phyloP scores from a whole-genome alignment of 2,113 vertebrate species.

The Semicossyphus pulcher region DNA sequence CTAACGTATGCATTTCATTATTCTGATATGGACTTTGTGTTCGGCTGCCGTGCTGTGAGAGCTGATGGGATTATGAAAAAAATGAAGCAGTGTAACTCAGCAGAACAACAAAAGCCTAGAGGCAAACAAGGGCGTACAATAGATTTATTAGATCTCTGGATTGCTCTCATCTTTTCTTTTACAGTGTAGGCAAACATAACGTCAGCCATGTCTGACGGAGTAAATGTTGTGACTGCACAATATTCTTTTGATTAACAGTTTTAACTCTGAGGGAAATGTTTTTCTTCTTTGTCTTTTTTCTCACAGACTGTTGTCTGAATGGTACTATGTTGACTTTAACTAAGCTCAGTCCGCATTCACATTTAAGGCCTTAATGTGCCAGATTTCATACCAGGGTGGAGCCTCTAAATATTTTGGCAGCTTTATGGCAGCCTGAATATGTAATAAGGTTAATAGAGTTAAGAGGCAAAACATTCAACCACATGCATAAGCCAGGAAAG shows the following conservation, averaged over 20 bases:
- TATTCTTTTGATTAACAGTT: neutral
- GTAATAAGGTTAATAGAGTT: neutral
- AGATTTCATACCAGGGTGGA: conserved; percentile 8
- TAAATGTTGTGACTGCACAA: neutral
- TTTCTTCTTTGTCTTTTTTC: too few relatives aligned
- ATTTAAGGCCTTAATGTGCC: neutral
- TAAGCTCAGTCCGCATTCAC: neutral
- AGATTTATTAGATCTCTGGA: conserved; percentile 12
- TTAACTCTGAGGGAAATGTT: neutral
- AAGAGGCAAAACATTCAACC: neutral
- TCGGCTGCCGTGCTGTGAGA: neutral
- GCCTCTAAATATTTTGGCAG: conserved; percentile 3
- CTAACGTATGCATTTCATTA: neutral
- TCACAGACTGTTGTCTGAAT: neutral
- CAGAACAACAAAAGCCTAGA: conserved; percentile 9
- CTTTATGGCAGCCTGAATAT: neutral
- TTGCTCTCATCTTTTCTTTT: conserved; percentile 25
- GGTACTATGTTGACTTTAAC: neutral
- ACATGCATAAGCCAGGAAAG: neutral
- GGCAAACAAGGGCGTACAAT: neutral
- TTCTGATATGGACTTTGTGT: neutral
- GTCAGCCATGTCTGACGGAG: conserved; percentile 4
- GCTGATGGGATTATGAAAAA: conserved; percentile 5
- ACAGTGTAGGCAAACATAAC: conserved; percentile 18
- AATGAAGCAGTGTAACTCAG: neutral